A percentile compares a stretch with the other conserved stretches of the same genome.
These are phyloP conservation scores for Aleiodes leptofemur DNA, from an alignment of 2,888 invertebrate species.

Conservation along the genomic window DNA sequence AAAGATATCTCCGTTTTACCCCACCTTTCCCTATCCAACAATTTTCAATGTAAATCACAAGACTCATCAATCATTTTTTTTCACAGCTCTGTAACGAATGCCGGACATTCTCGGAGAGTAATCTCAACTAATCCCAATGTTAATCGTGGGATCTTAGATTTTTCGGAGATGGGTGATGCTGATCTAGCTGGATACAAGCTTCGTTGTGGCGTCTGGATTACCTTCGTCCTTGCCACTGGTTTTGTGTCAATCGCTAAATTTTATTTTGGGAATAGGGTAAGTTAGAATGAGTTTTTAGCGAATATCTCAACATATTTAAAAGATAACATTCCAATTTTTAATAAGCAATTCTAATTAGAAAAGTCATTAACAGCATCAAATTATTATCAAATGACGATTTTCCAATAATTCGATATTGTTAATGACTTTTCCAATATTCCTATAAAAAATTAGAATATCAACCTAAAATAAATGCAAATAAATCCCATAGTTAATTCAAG, in stretches of 20 bases:
- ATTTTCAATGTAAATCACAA: constrained; percentile 11
- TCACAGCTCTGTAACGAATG: constrained; percentile 66
- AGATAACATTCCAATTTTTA: background rate
- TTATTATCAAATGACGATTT: no score
- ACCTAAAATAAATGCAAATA: no score
- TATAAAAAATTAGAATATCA: no score
- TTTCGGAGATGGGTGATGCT: constrained; percentile 83
- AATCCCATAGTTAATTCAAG: no score
- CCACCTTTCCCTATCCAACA: background rate
- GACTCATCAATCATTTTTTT: constrained; percentile 28
- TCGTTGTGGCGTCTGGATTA: constrained; percentile 82
- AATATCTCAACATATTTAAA: background rate
- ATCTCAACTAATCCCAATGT: constrained; percentile 39
- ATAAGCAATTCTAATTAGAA: no score
- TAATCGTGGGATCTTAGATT: constrained; percentile 73
- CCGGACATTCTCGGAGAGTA: constrained; percentile 52
- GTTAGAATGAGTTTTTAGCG: constrained; percentile 1
- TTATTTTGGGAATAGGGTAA: constrained; percentile 83
- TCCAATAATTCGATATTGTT: no score
- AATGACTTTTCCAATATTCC: no score
- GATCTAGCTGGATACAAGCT: constrained; percentile 78
- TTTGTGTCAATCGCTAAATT: constrained; percentile 85
- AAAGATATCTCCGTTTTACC: no score
- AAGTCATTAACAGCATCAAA: no score
- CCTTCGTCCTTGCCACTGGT: constrained; percentile 82